phyloP scores from a whole-genome alignment of 2,888 invertebrate genomes.

The Diadegma fenestrale region DNA sequence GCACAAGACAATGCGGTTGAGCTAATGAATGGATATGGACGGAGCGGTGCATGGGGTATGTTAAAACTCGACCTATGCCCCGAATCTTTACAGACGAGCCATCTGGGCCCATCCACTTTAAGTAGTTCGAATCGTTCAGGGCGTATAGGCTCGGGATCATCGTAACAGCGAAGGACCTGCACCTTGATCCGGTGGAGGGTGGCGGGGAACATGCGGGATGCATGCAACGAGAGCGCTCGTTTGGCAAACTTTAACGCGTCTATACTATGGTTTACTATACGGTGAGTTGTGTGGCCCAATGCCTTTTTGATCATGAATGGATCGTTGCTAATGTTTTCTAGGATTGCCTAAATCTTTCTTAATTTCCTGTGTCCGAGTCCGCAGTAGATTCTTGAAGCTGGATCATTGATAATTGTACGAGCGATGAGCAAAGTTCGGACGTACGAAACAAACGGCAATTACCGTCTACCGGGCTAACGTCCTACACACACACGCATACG shows the following conservation, averaged over 20 bases:
- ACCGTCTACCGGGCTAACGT: conserved; percentile 16
- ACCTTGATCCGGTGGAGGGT: too few species aligned
- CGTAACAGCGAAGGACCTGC: too few species aligned
- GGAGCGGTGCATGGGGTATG: background rate
- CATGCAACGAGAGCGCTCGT: too few species aligned
- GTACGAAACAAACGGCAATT: background rate
- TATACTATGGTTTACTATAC: background rate
- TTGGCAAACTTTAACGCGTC: too few species aligned
- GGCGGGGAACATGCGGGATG: too few species aligned
- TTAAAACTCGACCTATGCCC: background rate
- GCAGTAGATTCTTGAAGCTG: background rate
- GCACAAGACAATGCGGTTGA: background rate
- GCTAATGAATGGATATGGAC: background rate
- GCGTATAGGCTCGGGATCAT: background rate
- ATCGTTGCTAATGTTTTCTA: background rate
- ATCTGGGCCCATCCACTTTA: background rate
- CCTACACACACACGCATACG: conserved; percentile 8
- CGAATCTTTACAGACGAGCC: too few species aligned
- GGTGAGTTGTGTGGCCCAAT: too few species aligned
- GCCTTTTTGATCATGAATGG: background rate
- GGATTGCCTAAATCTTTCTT: background rate
- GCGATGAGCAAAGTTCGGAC: background rate
- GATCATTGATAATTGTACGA: conserved; percentile 1
- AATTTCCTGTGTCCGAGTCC: background rate
- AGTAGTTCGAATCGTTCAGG: background rate